Base-by-base conservation (phyloP, 1,140 invertebrate species). In the Telenomus remus region DNA sequence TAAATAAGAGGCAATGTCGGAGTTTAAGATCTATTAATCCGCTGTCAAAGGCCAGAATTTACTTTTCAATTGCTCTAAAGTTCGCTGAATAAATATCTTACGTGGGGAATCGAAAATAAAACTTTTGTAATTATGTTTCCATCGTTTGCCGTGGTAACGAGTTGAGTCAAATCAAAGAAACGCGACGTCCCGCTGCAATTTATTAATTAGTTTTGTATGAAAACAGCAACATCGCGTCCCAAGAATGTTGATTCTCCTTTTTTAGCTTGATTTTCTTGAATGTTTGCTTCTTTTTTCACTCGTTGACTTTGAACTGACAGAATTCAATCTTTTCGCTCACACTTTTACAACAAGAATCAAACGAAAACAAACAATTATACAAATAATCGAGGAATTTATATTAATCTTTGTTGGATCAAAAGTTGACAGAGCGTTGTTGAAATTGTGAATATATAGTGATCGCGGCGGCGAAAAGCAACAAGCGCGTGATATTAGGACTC, bases 191-290 rank as follows among this genome's bases (percentile, higher is more conserved):
- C 11, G 42, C 6, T 13, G 33, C 35, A 55, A 50, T 64, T 61
- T 48, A 55, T 60, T 49, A 55, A 60, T 56, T 55, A 55, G 15
- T 57, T 57, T 55, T 79, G 72, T 92, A 11, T 39, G 37, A n/a
- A 39, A 2, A n/a, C 37, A 39, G n/a, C 1, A 39, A 27, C 19
- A 27, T 27, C 19, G 19, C 19, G 19, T 27, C 19, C 6, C 6
- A 6, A 6, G 19, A 27, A 27, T 27, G 6, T 27, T 27, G 1
- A 27, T 27, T 27, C 19, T n/a, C n/a, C n/a, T n/a, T n/a, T n/a
- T 27, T 27, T 1, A 27, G 19, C 19, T 1, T 27, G 19, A 27
- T 27, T 27, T 27, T 27, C 19, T 27, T 6, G 6, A 27, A 27
- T 27, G 19, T 27, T 27, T 27, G 6, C 19, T 27, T 27, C n/a